Base-by-base conservation (phyloP, 2,888 invertebrate genomes). In the Pheosia gnoma region DNA sequence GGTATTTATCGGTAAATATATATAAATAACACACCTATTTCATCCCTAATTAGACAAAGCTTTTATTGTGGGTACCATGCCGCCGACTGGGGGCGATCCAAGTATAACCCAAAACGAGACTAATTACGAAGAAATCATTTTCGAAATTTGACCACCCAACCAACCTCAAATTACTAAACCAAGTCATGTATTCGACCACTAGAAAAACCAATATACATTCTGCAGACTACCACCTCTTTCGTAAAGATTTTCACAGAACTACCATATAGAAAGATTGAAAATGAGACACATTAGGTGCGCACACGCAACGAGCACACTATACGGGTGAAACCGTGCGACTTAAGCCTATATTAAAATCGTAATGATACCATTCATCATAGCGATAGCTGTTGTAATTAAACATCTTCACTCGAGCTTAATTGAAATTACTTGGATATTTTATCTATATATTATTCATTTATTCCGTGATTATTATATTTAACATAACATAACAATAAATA, bases 361-460 rank as follows among this genome's bases (percentile, higher is more conserved):
- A 74, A 77, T 74, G 61, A 72, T 67, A 61, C 55, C 59, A 78
- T 80, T 76, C 67, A 76, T 81, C 80, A 77, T 68, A 67, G 64
- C 59, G 67, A 72, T 49, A 70, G 63, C 62, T 74, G 25, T 25
- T 25, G 25, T 25, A 72, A 80, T 75, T 74, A 74, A 65, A 63
- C 61, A 61, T 71, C 59, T 67, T 72, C 65, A 68, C 67, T 55
- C 56, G 47, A 63, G 52, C 58, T 57, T 72, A 77, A 69, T 74
- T 69, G 73, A 71, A 75, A 74, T 55, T 65, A 58, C 62, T 58
- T 61, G 71, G 59, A 58, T 62, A 13, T 60, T 59, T 10, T 71
- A 62, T 58, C 61, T 54, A 62, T 60, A 68, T 71, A 61, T 71
- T 71, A 74, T 72, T 66, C 63, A 66, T 68, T 13, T 64, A 49